Conservation (phyloP, 1,140 invertebrate species). For the Zaprionus davidi region DNA sequence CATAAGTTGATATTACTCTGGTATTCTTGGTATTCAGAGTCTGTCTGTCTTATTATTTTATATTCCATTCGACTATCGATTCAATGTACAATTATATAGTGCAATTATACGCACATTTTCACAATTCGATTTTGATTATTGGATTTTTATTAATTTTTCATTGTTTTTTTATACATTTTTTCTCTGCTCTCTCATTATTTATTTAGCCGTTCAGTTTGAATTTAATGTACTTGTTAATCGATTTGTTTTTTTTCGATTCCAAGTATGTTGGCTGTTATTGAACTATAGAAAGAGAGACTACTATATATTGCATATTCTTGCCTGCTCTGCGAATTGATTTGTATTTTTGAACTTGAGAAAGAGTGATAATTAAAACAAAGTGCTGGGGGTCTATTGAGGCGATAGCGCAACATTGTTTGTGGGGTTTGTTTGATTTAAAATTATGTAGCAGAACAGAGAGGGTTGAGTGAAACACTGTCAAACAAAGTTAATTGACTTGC, state of each 20-base stretch:
- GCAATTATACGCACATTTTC: conserved; percentile 47
- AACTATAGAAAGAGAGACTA: background rate
- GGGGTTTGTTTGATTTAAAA: conserved; percentile 30
- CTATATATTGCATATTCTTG: background rate
- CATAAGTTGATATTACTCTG: background rate
- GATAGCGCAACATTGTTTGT: conserved; percentile 20
- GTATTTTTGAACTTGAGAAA: conserved; percentile 38
- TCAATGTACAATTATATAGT: conserved; percentile 51
- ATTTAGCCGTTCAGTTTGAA: conserved; percentile 42
- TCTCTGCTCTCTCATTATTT: conserved; percentile 52
- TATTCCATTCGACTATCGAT: conserved; percentile 39
- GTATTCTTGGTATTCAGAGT: background rate
- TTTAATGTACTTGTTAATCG: conserved; percentile 52
- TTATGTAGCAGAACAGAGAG: background rate
- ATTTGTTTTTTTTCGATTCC: conserved; percentile 22
- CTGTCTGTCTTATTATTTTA: conserved; percentile 34
- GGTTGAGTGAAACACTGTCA: background rate
- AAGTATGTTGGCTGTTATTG: conserved; percentile 3
- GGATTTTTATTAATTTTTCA: conserved; percentile 50
- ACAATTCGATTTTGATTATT: conserved; percentile 25
- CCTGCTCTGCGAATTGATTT: conserved; percentile 35
- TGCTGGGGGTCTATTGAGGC: conserved; percentile 14
- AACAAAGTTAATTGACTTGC: background rate
- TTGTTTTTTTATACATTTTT: conserved; percentile 15
- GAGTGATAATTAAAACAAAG: conserved; percentile 9